Conservation (phyloP, 1,140 invertebrate species). For the Tribolium madens region DNA sequence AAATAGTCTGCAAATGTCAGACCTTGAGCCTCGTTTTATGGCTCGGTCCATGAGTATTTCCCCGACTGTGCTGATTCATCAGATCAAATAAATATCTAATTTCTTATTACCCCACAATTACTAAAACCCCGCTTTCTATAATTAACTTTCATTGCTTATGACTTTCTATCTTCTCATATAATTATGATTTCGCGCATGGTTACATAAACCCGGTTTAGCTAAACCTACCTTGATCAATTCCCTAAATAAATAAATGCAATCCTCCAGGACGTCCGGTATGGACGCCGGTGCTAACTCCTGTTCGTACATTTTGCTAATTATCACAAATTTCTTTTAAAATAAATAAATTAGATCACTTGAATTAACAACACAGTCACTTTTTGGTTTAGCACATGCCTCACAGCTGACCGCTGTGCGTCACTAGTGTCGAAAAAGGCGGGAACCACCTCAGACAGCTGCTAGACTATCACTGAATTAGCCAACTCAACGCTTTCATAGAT, state of each 20-base stretch:
- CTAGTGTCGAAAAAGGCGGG: background rate
- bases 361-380: slow-evolving; percentile 5
- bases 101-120: background rate
- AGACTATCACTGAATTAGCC: background rate
- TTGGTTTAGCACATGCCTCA: slow-evolving; percentile 17
- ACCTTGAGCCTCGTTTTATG: background rate
- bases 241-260: slow-evolving; percentile 69
- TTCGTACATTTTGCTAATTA: slow-evolving; percentile 57
- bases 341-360: slow-evolving; percentile 16
- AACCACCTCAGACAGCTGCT: background rate
- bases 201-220: background rate
- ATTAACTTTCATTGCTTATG: background rate
- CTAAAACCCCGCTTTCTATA: background rate
- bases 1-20: background rate
- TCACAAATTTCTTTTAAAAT: slow-evolving; percentile 12
- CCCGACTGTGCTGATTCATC: background rate
- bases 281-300: slow-evolving; percentile 55
- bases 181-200: background rate
- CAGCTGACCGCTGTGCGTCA: background rate
- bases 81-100: no score
- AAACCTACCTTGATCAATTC: slow-evolving; percentile 45
- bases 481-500: background rate
- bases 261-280: slow-evolving; percentile 73
- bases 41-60: background rate
- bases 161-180: background rate